Conservation (phyloP, 2,797 vertebrate genomes). For the Hypotaenidia philippensis region DNA sequence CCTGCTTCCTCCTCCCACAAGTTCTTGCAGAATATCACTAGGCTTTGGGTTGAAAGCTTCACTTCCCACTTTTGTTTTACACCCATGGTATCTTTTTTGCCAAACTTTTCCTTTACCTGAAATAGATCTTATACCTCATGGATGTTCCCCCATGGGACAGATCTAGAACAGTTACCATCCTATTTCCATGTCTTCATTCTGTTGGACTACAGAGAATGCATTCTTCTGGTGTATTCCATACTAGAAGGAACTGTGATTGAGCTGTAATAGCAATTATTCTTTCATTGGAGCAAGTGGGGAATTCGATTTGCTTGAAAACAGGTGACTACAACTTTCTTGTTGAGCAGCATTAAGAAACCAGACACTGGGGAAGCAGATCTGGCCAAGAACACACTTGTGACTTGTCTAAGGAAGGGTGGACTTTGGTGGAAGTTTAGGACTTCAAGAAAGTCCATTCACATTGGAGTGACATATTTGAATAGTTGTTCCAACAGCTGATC, state of each 20-base stretch:
- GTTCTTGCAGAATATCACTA: background rate
- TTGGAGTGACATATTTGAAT: no score
- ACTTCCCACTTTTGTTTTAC: background rate
- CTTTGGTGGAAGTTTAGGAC: rapidly evolving
- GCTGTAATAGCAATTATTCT: background rate
- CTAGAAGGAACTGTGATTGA: background rate
- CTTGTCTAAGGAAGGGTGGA: background rate
- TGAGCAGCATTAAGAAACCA: background rate
- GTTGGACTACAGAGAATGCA: background rate
- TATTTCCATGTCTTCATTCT: background rate
- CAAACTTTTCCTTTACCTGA: background rate
- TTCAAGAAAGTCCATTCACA: background rate
- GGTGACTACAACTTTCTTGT: background rate
- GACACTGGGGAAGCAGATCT: background rate
- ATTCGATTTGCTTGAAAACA: background rate
- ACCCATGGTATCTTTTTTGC: background rate
- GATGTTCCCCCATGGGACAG: background rate
- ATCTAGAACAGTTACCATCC: background rate
- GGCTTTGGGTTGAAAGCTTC: background rate
- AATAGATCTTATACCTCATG: background rate
- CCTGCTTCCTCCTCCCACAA: background rate
- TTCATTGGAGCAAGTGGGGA: background rate
- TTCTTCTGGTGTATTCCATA: background rate
- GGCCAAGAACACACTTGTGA: background rate
- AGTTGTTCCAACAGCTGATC: background rate